Conservation (phyloP, 2,888 invertebrate genomes). For the Nomada hirtipes region DNA sequence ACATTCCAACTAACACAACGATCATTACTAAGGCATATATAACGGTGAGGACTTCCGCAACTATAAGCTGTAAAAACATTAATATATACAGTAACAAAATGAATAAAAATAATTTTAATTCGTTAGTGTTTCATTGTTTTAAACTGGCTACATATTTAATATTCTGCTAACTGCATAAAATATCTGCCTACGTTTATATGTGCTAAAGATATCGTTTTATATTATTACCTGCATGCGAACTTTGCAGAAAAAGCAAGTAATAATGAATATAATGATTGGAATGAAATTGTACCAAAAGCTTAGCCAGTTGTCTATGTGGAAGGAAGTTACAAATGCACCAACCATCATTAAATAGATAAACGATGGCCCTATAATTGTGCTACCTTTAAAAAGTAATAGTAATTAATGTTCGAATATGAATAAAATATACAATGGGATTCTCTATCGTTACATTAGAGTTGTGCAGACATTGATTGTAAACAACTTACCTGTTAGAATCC, state of each 20-base stretch:
- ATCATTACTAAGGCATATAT: slow-evolving; percentile 94
- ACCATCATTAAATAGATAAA: slow-evolving; percentile 94
- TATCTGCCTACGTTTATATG: background rate
- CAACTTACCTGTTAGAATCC: slow-evolving; percentile 87
- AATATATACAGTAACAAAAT: background rate
- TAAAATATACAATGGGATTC: background rate
- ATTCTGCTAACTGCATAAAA: background rate
- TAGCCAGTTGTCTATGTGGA: slow-evolving; percentile 89
- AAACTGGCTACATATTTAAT: background rate
- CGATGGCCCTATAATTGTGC: slow-evolving; percentile 93
- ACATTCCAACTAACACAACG: slow-evolving; percentile 92
- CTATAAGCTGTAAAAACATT: slow-evolving; percentile 86
- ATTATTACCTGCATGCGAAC: slow-evolving; percentile 88
- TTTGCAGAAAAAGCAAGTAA: slow-evolving; percentile 89
- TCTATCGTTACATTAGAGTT: background rate
- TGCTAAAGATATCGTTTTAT: background rate
- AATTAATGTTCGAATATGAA: background rate
- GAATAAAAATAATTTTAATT: background rate
- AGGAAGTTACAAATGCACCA: slow-evolving; percentile 92
- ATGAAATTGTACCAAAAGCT: slow-evolving; percentile 89
- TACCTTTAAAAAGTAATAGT: slow-evolving; percentile 82
- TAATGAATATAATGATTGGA: slow-evolving; percentile 88
- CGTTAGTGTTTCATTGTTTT: background rate
- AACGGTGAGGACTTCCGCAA: slow-evolving; percentile 91
- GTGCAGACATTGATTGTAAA: background rate